Conservation (phyloP, 2,797 vertebrate genomes). For the Sphenopsis melanotis region DNA sequence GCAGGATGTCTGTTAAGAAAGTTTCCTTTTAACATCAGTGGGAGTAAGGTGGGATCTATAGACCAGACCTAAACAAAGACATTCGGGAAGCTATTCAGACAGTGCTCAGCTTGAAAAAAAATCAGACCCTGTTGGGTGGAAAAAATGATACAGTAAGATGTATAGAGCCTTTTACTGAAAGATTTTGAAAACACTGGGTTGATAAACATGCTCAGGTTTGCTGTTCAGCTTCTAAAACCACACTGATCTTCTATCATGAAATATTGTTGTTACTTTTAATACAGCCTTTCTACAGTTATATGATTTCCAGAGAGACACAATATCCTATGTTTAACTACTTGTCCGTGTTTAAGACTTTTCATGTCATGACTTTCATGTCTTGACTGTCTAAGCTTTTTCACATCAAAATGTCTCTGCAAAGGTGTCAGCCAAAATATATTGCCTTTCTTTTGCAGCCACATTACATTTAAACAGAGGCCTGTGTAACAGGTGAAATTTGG, state of each 20-base stretch:
- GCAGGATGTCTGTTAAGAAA: slow-evolving; percentile 21
- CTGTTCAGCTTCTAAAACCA: background rate
- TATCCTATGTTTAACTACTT: background rate
- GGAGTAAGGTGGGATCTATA: background rate
- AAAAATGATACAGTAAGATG: background rate
- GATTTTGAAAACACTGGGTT: background rate
- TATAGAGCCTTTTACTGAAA: background rate
- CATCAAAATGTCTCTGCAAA: background rate
- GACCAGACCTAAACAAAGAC: slow-evolving; percentile 22
- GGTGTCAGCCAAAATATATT: background rate
- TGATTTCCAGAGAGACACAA: background rate
- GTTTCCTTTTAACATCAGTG: slow-evolving; percentile 6
- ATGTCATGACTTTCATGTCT: background rate
- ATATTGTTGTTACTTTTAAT: background rate
- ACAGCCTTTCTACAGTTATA: background rate
- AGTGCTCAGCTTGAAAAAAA: slow-evolving; percentile 19
- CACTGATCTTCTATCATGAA: background rate
- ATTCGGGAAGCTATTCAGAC: slow-evolving; percentile 27
- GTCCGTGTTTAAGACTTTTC: background rate
- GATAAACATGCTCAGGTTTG: background rate
- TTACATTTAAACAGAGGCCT: background rate
- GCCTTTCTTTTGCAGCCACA: background rate
- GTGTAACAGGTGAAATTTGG: background rate
- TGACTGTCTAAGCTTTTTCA: background rate
- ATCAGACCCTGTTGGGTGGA: background rate